A percentile compares a stretch with the other conserved stretches of the same genome.
Evolutionary conservation across 2,113 vertebrate species (phyloP).

Genomic region (Sylvicapra grimmia): DNA sequence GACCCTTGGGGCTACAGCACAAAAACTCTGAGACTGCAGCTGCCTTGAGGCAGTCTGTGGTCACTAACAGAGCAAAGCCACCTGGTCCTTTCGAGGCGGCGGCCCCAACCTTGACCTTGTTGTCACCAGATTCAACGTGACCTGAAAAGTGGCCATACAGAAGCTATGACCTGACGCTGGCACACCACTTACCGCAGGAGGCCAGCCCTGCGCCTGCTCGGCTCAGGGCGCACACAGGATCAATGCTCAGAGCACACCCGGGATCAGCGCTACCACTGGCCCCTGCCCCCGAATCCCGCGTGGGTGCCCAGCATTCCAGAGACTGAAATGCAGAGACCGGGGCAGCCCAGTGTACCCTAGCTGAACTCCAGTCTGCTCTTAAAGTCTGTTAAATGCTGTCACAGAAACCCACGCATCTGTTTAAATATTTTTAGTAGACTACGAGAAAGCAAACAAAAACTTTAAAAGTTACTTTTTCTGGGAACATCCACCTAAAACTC

Average conservation of each 20-base stretch:
- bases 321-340: neutral
- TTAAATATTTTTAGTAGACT: neutral
- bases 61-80: neutral
- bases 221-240: too few species aligned
- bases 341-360: neutral
- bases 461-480: neutral
- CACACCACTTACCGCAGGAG: neutral
- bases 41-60: neutral
- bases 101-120: neutral
- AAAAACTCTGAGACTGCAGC: neutral
- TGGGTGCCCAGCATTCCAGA: neutral
- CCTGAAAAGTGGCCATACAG: neutral
- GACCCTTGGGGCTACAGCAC: neutral
- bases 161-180: neutral
- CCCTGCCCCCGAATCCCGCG: neutral
- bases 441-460: neutral
- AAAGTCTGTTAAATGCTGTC: neutral
- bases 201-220: neutral
- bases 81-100: neutral
- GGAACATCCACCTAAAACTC: neutral
- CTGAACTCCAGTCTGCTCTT: neutral
- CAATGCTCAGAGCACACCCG: neutral
- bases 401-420: neutral
- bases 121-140: neutral
- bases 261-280: neutral